phyloP scores from a whole-genome alignment of 1,140 invertebrate genomes.

The Popillia japonica region DNA sequence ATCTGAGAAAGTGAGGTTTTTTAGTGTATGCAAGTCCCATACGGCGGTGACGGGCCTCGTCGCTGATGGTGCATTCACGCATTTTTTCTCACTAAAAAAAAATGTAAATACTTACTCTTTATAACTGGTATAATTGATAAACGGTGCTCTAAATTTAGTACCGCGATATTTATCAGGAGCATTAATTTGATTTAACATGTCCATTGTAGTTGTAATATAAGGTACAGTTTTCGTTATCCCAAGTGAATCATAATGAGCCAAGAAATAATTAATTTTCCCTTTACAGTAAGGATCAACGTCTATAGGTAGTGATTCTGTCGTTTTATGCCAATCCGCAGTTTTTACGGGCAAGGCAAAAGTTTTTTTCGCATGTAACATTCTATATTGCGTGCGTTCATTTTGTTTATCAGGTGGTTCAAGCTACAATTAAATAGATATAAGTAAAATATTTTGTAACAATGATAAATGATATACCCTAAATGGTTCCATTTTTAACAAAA shows the following conservation, averaged over 20 bases:
- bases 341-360: slow-evolving; percentile 60
- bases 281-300: slow-evolving; percentile 63
- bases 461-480: slow-evolving; percentile 5
- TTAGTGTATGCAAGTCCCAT: too few relatives aligned
- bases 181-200: slow-evolving; percentile 60
- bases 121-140: slow-evolving; percentile 49
- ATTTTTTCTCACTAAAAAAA: too few relatives aligned
- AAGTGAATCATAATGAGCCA: slow-evolving; percentile 61
- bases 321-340: slow-evolving; percentile 62
- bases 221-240: slow-evolving; percentile 57
- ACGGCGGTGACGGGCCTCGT: too few relatives aligned
- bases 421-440: slow-evolving; percentile 35
- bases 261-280: slow-evolving; percentile 59
- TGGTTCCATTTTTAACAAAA: slow-evolving; percentile 34
- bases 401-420: slow-evolving; percentile 36
- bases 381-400: slow-evolving; percentile 23
- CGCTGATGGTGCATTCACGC: too few relatives aligned
- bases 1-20: too few relatives aligned
- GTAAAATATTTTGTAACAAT: not conserved
- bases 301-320: slow-evolving; percentile 58
- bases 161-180: slow-evolving; percentile 39
- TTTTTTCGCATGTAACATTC: slow-evolving; percentile 63
- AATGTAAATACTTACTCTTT: slow-evolving; percentile 42
- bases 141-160: slow-evolving; percentile 41
- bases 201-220: slow-evolving; percentile 58